Base-by-base conservation (phyloP, 2,113 vertebrate species). In the western clawed frog (Xenopus tropicalis) region DNA sequence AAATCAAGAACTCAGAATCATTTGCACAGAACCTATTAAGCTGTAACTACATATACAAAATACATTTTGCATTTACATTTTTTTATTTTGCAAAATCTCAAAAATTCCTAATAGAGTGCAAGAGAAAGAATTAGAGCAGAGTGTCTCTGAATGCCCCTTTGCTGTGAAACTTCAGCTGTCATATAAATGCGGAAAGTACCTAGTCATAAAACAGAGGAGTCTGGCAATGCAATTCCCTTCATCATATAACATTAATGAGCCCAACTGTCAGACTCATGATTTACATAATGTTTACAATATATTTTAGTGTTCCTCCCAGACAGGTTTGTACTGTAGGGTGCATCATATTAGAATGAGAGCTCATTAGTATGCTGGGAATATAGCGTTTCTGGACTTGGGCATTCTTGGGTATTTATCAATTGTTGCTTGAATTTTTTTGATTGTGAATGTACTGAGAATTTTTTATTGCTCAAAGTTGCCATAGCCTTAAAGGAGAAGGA, bases 231-330 rank as follows among this genome's bases (percentile, higher is more conserved):
- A 61, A 68, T 69, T 61, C 66, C 14, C 23, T 44, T 25, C 66
- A 54, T 75, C 72, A 76, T 76, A 76, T 76, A 69, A 76, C 66
- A 76, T 76, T 76, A 76, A 63, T 43, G 23, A 76, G 73, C 43
- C 66, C 62, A 58, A 76, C 73, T 62, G 58, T 62, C 66, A 69
- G 73, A 16, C 58, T 63, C 24, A 66, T 63, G 66, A 76, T 76
- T 76, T 76, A 69, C 73, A 76, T 76, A 76, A 56, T 66, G 63
- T 76, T 43, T 52, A 22, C 61, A 76, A 76, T 76, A 61, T 69
- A 56, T 67, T 20, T 52, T 62, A 54, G 52, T 54, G 44, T 62
- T 43, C 58, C 25, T 12, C 19, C 10, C 20, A 44, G 62, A 3
- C 37, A 44, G 52, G 46, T 4, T 17, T n/a, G 46, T 48, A 48